These are phyloP conservation scores for Varroa destructor DNA, from an alignment of 1,140 invertebrate genomes.

Conservation along the genomic window DNA sequence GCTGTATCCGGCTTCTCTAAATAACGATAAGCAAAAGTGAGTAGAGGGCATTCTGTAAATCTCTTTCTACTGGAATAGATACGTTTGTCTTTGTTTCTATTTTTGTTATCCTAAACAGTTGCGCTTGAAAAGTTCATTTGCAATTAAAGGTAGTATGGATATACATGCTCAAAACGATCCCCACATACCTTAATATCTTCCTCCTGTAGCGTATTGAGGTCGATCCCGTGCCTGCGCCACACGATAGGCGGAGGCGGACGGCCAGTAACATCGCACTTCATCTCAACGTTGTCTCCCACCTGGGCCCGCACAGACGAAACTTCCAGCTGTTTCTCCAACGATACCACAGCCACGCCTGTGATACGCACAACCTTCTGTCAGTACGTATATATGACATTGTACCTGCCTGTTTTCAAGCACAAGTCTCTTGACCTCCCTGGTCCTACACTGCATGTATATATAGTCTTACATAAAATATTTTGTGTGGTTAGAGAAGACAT, in stretches of 20 bases:
- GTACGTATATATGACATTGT: background rate
- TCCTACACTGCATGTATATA: background rate
- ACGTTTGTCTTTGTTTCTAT: no score
- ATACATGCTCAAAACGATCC: background rate
- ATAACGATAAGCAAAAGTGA: no score
- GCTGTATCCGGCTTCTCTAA: no score
- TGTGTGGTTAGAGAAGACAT: no score
- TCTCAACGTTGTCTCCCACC: slow-evolving; percentile 62
- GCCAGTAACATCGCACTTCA: slow-evolving; percentile 61
- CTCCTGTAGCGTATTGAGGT: slow-evolving; percentile 51
- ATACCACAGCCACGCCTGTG: slow-evolving; percentile 56
- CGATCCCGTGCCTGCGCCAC: slow-evolving; percentile 56
- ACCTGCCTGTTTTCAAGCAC: background rate
- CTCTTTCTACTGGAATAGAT: no score
- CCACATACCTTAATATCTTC: slow-evolving; percentile 44
- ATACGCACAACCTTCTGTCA: slow-evolving; percentile 30
- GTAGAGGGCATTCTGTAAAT: no score
- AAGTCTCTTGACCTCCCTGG: background rate
- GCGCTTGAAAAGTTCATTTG: no score
- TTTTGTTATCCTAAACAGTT: no score
- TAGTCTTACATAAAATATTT: background rate
- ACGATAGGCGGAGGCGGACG: slow-evolving; percentile 55
- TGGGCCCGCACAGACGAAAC: slow-evolving; percentile 53
- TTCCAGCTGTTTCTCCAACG: slow-evolving; percentile 57
- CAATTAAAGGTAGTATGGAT: no score